Evolutionary conservation across 2,888 invertebrate genomes (phyloP).

Genomic region (Taphrorychus bicolor): DNA sequence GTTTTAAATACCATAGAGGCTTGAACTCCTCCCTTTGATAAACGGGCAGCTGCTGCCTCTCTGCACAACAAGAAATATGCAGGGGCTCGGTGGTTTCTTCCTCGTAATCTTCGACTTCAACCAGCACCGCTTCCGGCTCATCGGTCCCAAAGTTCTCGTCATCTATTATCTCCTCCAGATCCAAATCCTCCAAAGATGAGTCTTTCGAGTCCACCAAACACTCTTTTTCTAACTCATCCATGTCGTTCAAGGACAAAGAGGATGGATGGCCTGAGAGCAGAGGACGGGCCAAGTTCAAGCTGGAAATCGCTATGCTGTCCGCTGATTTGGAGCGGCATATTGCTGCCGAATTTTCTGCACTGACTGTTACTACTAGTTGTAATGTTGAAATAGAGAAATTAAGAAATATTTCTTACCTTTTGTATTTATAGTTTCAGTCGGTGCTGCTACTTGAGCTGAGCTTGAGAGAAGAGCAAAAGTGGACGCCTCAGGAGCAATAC

Average conservation of each 20-base stretch:
- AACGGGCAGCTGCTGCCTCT: constrained; percentile 77
- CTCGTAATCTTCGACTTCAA: constrained; percentile 82
- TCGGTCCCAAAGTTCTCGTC: constrained; percentile 45
- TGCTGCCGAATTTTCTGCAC: constrained; percentile 7
- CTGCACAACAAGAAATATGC: constrained; percentile 68
- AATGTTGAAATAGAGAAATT: too few species aligned
- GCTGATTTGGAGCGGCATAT: constrained; percentile 79
- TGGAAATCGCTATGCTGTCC: constrained; percentile 70
- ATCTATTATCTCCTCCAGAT: constrained; percentile 47
- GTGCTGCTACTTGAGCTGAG: too few species aligned
- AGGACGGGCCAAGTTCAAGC: constrained; percentile 57
- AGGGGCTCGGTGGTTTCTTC: constrained; percentile 80
- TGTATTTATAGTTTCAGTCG: too few species aligned
- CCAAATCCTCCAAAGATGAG: constrained; percentile 46
- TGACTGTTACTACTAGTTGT: too few species aligned
- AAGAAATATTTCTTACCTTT: too few species aligned
- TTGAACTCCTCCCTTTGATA: constrained; percentile 72
- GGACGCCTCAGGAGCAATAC: constrained; percentile 84
- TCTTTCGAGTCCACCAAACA: constrained; percentile 54
- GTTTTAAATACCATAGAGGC: constrained; percentile 60
- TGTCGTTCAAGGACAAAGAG: constrained; percentile 76
- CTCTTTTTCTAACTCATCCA: constrained; percentile 69
- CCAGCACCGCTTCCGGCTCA: constrained; percentile 77
- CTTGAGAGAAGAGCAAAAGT: constrained; percentile 80
- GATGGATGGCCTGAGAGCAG: constrained; percentile 72